These are phyloP conservation scores for Microplitis manilae DNA, from an alignment of 2,888 invertebrate species.

Conservation along the genomic window DNA sequence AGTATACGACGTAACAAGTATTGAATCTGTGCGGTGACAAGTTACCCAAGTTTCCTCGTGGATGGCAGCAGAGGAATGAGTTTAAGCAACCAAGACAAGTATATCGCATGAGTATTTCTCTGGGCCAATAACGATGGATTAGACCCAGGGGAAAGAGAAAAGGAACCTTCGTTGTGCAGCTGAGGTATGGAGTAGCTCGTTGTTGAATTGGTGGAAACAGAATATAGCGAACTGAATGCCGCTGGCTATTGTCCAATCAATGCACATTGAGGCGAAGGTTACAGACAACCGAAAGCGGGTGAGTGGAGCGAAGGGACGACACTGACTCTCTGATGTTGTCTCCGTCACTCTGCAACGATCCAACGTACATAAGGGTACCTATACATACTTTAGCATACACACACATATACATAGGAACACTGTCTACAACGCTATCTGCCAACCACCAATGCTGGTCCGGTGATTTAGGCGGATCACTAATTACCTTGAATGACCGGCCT, in stretches of 20 bases:
- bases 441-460: constrained; percentile 59
- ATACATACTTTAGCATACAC: background rate
- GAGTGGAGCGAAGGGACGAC: background rate
- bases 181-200: constrained; percentile 2
- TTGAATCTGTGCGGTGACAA: constrained; percentile 26
- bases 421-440: constrained; percentile 59
- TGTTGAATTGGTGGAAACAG: constrained; percentile 50
- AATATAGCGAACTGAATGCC: constrained; percentile 52
- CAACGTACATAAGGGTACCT: constrained; percentile 58
- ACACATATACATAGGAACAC: constrained; percentile 48
- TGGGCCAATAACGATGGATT: background rate
- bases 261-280: constrained; percentile 63
- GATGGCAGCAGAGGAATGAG: constrained; percentile 14
- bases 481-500: constrained; percentile 63
- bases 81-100: background rate
- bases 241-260: constrained; percentile 65
- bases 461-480: constrained; percentile 67
- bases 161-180: background rate
- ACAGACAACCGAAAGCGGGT: constrained; percentile 30
- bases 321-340: constrained; percentile 17
- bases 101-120: background rate
- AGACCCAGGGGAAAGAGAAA: constrained; percentile 33
- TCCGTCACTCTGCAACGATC: constrained; percentile 40
- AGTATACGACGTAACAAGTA: constrained; percentile 32
- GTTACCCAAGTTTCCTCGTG: background rate